Evolutionary conservation across 2,113 vertebrate genomes (phyloP).

Genomic region (Catagonus wagneri): DNA sequence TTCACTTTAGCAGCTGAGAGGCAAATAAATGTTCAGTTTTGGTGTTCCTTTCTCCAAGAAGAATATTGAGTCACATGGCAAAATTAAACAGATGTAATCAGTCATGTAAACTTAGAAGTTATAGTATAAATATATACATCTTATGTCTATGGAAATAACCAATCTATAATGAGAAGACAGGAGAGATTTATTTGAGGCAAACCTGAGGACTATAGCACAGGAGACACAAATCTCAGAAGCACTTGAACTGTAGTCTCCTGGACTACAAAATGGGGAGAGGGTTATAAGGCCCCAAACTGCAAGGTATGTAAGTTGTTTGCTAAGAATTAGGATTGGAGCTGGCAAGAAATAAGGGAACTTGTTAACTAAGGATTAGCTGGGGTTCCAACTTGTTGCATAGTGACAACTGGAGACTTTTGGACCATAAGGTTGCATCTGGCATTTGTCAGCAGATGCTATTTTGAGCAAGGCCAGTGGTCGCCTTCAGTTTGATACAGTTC

Average conservation of each 20-base stretch:
- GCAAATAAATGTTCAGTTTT: neutral
- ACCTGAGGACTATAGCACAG: neutral
- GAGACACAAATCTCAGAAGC: neutral
- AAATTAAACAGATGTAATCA: neutral
- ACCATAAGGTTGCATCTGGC: neutral
- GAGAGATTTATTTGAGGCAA: neutral
- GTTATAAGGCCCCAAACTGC: neutral
- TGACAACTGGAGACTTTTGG: neutral
- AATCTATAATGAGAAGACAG: neutral
- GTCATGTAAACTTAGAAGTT: neutral
- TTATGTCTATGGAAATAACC: neutral
- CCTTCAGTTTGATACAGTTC: neutral
- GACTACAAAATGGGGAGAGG: neutral
- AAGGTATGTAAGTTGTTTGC: neutral
- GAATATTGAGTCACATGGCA: neutral
- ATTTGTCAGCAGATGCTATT: neutral
- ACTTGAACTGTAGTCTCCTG: neutral
- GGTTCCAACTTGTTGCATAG: neutral
- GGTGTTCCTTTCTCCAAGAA: neutral
- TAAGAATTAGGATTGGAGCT: neutral
- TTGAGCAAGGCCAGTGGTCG: neutral
- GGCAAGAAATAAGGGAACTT: neutral
- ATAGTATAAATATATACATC: too few relatives aligned
- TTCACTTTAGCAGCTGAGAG: neutral
- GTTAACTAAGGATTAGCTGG: neutral